Base-by-base conservation (phyloP, 2,888 invertebrate species). In the Orchesellides sinensis region DNA sequence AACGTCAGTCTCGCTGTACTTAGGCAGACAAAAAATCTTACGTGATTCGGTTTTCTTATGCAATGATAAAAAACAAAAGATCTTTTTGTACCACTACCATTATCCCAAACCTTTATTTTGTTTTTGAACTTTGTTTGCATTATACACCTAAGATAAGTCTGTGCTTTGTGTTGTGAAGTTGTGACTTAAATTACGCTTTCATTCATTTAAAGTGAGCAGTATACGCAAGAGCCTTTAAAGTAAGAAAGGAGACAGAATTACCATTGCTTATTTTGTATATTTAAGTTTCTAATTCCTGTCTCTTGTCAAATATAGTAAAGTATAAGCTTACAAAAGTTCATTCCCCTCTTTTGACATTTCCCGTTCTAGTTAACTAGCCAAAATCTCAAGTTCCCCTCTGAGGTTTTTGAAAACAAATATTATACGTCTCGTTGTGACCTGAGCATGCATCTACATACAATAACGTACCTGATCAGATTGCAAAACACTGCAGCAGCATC, bases 171-270 rank as follows among this genome's bases (percentile, higher is more conserved):
- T n/a, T n/a, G n/a, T n/a, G n/a, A n/a, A n/a, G 40, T 40, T 21
- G 63, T 63, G 63, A 63, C 63, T 40, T 40, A 63, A 63, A 40
- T 63, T 35, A 40, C 63, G 35, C 40, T 40, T 63, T 63, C 63
- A 63, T 35, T 10, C 40, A 63, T 59, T 59, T 59, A 59, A 27
- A 59, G 59, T 32, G 59, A 32, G 29, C 29, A n/a, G n/a, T n/a
- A n/a, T n/a, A n/a, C n/a, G n/a, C n/a, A n/a, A n/a, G n/a, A n/a
- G n/a, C n/a, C n/a, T n/a, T n/a, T n/a, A n/a, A n/a, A n/a, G n/a
- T n/a, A 5, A 5, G 10, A n/a, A 2, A 14, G 10, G 40, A 40
- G 10, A 32, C 32, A 32, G 32, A 5, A 8, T 40, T n/a, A 2
- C 40, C 40, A 14, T 40, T 40, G 10, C 40, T 40, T 2, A 8